These are phyloP conservation scores for Poeciliopsis occidentalis DNA, from an alignment of 2,113 vertebrate genomes.

Conservation along the genomic window DNA sequence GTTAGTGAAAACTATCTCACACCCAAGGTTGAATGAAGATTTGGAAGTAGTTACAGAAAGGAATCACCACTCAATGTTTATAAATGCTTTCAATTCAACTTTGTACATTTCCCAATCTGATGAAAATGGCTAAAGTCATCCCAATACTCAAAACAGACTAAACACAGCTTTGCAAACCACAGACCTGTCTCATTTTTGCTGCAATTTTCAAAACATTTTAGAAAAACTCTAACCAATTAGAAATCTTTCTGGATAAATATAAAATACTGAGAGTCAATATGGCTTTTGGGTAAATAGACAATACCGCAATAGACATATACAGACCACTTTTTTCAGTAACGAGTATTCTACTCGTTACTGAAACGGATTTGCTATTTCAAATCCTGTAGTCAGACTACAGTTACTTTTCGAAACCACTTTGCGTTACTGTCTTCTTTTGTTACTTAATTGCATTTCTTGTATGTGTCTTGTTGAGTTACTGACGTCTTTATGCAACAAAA, in stretches of 20 bases:
- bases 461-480: too few relatives aligned
- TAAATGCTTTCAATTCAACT: neutral
- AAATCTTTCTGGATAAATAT: neutral
- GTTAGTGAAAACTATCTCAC: too few relatives aligned
- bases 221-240: neutral
- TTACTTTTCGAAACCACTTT: too few relatives aligned
- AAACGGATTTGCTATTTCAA: too few relatives aligned
- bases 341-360: too few relatives aligned
- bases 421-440: too few relatives aligned
- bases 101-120: neutral
- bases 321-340: too few relatives aligned
- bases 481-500: too few relatives aligned
- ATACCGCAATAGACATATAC: neutral
- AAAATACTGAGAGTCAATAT: neutral
- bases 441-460: too few relatives aligned
- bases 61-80: neutral
- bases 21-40: too few relatives aligned
- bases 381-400: too few relatives aligned
- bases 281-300: neutral
- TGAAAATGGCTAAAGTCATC: neutral
- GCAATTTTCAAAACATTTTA: neutral
- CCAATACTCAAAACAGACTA: neutral
- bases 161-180: neutral
- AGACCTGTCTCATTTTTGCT: neutral
- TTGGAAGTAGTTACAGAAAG: too few relatives aligned